Evolutionary conservation across 2,113 vertebrate species (phyloP).

Genomic region (Misgurnus anguillicaudatus): DNA sequence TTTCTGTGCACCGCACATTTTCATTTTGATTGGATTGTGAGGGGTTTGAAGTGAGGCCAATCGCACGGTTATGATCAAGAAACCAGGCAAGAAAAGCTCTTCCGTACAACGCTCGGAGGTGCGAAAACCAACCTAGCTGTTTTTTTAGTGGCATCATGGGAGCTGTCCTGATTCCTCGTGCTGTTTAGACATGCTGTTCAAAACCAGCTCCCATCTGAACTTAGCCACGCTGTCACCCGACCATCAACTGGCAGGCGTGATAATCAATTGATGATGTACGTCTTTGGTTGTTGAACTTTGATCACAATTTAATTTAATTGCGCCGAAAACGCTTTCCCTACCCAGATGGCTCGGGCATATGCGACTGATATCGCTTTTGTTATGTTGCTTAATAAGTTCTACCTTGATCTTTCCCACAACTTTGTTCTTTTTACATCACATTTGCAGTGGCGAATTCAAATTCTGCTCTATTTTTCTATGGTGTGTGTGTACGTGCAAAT

Average conservation of each 20-base stretch:
- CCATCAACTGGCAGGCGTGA: constrained; percentile 35
- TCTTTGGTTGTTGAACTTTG: constrained; percentile 43
- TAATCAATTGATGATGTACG: constrained; percentile 52
- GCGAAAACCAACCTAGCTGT: constrained; percentile 16
- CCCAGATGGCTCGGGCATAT: constrained; percentile 13
- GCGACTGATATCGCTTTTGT: background rate
- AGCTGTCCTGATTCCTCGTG: constrained; percentile 60
- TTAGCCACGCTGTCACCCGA: constrained; percentile 22
- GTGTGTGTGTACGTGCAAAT: background rate
- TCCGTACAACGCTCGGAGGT: constrained; percentile 32
- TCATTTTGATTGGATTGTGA: constrained; percentile 52
- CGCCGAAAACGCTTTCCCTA: constrained; percentile 30
- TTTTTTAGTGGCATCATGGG: constrained; percentile 50
- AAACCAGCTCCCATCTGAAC: constrained; percentile 38
- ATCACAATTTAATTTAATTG: constrained; percentile 64
- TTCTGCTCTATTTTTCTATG: background rate
- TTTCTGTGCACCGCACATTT: constrained; percentile 55
- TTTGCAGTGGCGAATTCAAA: background rate
- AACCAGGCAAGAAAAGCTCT: constrained; percentile 50
- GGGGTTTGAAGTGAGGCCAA: constrained; percentile 50
- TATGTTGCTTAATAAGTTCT: constrained; percentile 24
- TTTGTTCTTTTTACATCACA: background rate
- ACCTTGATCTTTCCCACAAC: constrained; percentile 4
- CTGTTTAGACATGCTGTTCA: constrained; percentile 31
- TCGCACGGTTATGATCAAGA: constrained; percentile 51